Percentiles rank a stretch among this genome's conserved stretches.
These are phyloP conservation scores for Sebastes oblongus DNA, from an alignment of 2,797 vertebrate species.

Conservation along the genomic window DNA sequence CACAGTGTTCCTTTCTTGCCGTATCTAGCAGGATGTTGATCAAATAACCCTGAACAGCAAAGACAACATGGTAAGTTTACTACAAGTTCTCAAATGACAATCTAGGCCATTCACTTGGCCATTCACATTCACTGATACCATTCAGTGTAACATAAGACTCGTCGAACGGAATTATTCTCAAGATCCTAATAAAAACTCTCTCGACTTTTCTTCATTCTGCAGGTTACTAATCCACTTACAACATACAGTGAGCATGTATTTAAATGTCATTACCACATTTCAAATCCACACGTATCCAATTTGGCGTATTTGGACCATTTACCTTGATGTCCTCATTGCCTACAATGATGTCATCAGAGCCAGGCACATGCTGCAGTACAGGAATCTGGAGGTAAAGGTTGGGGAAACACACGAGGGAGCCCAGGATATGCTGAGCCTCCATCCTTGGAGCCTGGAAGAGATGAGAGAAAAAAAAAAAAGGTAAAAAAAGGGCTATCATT, in stretches of 20 bases:
- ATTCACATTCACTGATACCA: not conserved
- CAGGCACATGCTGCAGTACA: conserved; percentile 77
- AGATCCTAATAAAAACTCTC: not conserved
- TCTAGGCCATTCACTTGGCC: not conserved
- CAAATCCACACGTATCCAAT: not conserved
- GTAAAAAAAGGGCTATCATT: conserved; percentile 5
- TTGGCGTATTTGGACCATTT: not conserved
- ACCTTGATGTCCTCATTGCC: conserved; percentile 91
- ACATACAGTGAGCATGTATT: not conserved
- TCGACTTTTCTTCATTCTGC: not conserved
- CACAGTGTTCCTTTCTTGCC: conserved; percentile 91
- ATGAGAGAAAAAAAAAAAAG: not conserved
- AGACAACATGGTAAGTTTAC: not conserved
- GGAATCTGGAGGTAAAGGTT: conserved; percentile 91
- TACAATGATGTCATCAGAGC: conserved; percentile 77
- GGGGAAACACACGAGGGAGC: conserved; percentile 96
- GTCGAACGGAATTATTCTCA: not conserved
- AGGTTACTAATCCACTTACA: not conserved
- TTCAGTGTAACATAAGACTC: not conserved
- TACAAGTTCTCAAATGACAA: not conserved
- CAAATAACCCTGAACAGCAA: conserved; percentile 85
- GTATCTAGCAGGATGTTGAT: conserved; percentile 91
- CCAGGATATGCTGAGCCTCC: conserved; percentile 94
- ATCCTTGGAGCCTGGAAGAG: conserved; percentile 87
- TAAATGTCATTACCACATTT: not conserved